Conservation (phyloP, 2,888 invertebrate genomes). For the Caenorhabditis sulstoni region DNA sequence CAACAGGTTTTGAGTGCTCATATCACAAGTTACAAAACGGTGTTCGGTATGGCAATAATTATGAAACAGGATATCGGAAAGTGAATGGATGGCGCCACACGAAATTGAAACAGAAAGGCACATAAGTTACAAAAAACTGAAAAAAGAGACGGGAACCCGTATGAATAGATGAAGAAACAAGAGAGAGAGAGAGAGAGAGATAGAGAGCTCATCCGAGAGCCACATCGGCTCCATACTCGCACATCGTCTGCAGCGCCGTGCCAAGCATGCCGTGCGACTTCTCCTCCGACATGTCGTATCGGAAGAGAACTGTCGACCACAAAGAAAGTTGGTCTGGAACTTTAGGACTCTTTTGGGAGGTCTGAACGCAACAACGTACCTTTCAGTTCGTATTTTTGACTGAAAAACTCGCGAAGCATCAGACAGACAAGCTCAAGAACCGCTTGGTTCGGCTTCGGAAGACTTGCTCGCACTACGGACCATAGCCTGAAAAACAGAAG, state of each 20-base stretch:
- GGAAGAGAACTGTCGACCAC: constrained; percentile 69
- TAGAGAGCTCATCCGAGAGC: constrained; percentile 13
- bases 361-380: constrained; percentile 11
- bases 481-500: constrained; percentile 38
- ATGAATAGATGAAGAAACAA: not conserved
- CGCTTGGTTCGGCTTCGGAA: constrained; percentile 40
- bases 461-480: constrained; percentile 20
- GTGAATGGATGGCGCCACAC: constrained; percentile 29
- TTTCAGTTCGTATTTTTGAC: constrained; percentile 49
- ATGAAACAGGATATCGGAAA: constrained; percentile 18
- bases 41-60: constrained; percentile 20
- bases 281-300: constrained; percentile 45
- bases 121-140: not conserved
- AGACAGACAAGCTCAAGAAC: constrained; percentile 49
- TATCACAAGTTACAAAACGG: constrained; percentile 19
- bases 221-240: constrained; percentile 64
- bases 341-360: not conserved
- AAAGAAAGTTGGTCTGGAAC: constrained; percentile 64
- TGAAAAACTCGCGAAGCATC: constrained; percentile 58
- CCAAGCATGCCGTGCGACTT: constrained; percentile 21
- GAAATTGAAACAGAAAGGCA: constrained; percentile 2
- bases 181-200: not conserved
- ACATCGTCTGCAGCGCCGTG: constrained; percentile 58
- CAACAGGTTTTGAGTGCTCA: constrained; percentile 20
- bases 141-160: constrained; percentile 16